These are phyloP conservation scores for Carettochelys insculpta DNA, from an alignment of 2,113 vertebrate species.

Conservation along the genomic window DNA sequence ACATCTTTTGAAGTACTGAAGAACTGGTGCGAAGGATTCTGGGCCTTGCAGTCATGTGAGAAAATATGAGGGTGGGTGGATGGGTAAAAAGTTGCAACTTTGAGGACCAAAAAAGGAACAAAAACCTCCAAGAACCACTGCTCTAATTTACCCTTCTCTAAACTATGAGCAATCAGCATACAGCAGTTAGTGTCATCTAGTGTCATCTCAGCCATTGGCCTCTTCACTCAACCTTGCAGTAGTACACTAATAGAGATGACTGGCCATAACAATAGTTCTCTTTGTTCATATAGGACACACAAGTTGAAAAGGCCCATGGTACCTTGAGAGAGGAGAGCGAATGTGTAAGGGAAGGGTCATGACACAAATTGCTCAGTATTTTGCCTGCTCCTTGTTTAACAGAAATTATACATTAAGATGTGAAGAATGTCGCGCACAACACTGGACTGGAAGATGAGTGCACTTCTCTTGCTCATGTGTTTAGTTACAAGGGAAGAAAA, in stretches of 20 bases:
- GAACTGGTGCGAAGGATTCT: accelerated
- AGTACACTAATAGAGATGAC: not conserved
- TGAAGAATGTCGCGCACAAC: not conserved
- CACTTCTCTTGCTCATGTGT: not conserved
- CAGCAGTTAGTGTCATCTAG: too few species aligned
- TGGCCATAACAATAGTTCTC: not conserved
- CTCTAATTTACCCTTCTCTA: not conserved
- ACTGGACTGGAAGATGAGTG: not conserved
- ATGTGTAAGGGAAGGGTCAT: constrained; percentile 35
- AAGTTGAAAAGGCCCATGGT: accelerated
- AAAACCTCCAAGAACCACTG: not conserved
- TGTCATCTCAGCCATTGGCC: not conserved
- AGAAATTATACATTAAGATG: constrained; percentile 29
- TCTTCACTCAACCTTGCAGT: not conserved
- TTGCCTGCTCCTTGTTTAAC: not conserved
- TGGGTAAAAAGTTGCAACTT: not conserved
- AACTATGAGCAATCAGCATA: not conserved
- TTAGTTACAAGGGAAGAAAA: not conserved
- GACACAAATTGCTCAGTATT: not conserved
- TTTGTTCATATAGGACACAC: accelerated
- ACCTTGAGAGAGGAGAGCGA: constrained; percentile 48
- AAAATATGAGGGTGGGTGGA: not conserved
- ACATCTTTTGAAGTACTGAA: not conserved
- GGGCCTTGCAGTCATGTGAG: not conserved
- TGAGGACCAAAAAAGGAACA: not conserved